Conservation (phyloP, 2,113 vertebrate species). For the Percopsis transmontana region DNA sequence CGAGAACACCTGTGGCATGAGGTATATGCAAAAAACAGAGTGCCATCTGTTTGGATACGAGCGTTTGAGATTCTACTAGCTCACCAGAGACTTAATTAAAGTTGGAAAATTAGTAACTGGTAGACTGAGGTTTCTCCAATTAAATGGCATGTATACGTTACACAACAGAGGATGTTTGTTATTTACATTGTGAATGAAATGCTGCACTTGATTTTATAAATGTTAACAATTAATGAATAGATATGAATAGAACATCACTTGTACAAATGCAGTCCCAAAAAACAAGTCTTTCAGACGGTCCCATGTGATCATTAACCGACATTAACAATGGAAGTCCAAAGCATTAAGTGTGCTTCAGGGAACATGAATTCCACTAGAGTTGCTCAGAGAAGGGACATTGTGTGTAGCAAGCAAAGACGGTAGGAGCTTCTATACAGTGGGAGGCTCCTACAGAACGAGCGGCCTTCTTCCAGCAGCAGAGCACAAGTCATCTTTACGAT, state of each 20-base stretch:
- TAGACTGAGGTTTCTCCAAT: constrained; percentile 50
- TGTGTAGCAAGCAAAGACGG: no score
- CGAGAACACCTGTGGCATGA: constrained; percentile 67
- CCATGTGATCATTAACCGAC: no score
- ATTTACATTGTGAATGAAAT: constrained; percentile 18
- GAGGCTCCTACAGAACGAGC: no score
- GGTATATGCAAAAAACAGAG: constrained; percentile 65
- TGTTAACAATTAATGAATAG: no score
- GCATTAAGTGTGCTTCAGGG: no score
- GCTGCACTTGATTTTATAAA: neutral
- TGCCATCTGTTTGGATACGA: constrained; percentile 69
- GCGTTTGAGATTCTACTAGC: constrained; percentile 58
- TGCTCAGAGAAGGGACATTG: no score
- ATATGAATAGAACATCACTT: no score
- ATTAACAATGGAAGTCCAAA: neutral
- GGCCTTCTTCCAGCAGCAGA: constrained; percentile 31
- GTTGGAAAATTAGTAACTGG: constrained; percentile 55
- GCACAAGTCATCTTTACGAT: constrained; percentile 55
- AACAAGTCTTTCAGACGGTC: no score
- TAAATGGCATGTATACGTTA: constrained; percentile 45
- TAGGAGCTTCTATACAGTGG: no score
- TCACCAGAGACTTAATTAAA: constrained; percentile 77
- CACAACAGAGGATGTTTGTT: constrained; percentile 27
- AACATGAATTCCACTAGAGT: no score
- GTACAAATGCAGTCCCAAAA: no score